Conservation (phyloP, 2,797 vertebrate genomes). For the Poeciliopsis paucimaculata region DNA sequence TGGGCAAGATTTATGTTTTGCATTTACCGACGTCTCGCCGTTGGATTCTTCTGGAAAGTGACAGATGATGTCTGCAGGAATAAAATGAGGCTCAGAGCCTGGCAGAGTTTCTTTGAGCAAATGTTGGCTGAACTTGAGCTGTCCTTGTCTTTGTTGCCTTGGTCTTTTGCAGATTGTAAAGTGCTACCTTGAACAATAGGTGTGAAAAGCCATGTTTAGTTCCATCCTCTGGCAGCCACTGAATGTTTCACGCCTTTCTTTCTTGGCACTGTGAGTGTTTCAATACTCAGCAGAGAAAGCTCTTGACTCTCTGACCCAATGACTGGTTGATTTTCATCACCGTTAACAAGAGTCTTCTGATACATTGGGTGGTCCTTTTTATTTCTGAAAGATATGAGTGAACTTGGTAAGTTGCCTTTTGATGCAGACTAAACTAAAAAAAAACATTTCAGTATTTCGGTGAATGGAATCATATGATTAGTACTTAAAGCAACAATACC, state of each 20-base stretch:
- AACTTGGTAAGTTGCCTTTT: not conserved
- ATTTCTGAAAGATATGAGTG: not conserved
- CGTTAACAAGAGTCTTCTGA: not conserved
- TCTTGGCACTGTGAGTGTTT: conserved; percentile 48
- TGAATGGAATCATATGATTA: not conserved
- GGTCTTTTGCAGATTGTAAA: conserved; percentile 68
- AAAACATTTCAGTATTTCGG: not conserved
- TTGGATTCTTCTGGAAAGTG: conserved; percentile 24
- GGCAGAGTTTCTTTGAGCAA: conserved; percentile 12
- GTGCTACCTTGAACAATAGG: conserved; percentile 48
- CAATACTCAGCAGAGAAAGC: conserved; percentile 54
- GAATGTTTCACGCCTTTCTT: conserved; percentile 66
- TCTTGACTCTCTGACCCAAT: conserved; percentile 56
- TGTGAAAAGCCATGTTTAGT: conserved; percentile 76
- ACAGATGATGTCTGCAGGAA: conserved; percentile 59
- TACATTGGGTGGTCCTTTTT: not conserved
- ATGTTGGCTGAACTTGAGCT: conserved; percentile 40
- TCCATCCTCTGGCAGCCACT: conserved; percentile 57
- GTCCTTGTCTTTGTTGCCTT: conserved; percentile 70
- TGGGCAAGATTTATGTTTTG: conserved; percentile 33
- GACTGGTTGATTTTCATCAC: conserved; percentile 15
- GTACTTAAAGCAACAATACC: not conserved
- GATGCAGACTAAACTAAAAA: not conserved
- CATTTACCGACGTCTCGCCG: conserved; percentile 27
- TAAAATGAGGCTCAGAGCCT: conserved; percentile 17